Conservation (phyloP, 1,140 invertebrate species). For the Lethrus apterus region DNA sequence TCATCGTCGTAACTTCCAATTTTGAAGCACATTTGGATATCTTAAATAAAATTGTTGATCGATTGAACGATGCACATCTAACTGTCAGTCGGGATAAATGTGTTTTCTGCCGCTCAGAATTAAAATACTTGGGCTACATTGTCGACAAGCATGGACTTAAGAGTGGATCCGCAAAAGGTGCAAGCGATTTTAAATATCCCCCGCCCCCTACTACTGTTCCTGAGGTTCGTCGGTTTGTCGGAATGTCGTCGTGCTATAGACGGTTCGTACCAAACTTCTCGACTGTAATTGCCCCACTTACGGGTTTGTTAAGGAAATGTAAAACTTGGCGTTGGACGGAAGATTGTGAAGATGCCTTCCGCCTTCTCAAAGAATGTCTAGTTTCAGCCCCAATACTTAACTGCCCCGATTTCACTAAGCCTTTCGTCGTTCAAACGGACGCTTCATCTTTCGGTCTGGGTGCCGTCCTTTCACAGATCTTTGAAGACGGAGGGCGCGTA, state of each 20-base stretch:
- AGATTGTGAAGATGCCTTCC: conserved; percentile 5
- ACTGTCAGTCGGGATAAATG: background rate
- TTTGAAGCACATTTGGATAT: conserved; percentile 25
- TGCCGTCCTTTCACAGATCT: conserved; percentile 18
- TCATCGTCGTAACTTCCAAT: conserved; percentile 13
- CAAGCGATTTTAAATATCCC: conserved; percentile 1
- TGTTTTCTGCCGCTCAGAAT: background rate
- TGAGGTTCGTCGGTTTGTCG: conserved; percentile 2
- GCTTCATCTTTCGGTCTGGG: conserved; percentile 15
- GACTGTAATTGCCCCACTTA: conserved; percentile 11
- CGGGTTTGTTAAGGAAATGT: conserved; percentile 10
- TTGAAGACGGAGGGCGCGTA: conserved; percentile 24
- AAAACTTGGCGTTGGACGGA: conserved; percentile 9
- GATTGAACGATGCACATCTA: conserved; percentile 19
- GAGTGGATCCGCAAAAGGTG: background rate
- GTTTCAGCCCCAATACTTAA: conserved; percentile 16
- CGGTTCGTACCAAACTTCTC: conserved; percentile 16
- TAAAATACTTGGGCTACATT: background rate
- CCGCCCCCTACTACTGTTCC: background rate
- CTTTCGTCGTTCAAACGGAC: conserved; percentile 24
- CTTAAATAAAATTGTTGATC: conserved; percentile 26
- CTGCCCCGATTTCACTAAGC: conserved; percentile 28
- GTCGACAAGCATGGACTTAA: background rate
- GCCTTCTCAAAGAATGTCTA: conserved; percentile 19
- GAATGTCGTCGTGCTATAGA: conserved; percentile 13